Conservation (phyloP, 1,140 invertebrate species). For the Ceratoteleas bidentatus region DNA sequence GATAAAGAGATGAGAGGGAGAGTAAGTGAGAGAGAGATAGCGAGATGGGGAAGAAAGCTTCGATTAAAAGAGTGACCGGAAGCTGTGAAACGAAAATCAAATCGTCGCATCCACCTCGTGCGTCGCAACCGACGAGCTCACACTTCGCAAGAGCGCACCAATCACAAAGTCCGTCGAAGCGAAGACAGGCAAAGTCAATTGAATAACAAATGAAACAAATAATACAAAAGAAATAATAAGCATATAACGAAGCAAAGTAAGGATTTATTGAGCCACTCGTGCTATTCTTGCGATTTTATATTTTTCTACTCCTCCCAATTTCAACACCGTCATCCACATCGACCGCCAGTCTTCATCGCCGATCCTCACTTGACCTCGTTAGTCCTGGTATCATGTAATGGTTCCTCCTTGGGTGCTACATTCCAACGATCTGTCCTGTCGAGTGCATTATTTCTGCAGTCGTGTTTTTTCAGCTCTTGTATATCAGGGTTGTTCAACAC, state of each 20-base stretch:
- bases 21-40: too few species aligned
- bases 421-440: slow-evolving; percentile 47
- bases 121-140: slow-evolving; percentile 29
- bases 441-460: slow-evolving; percentile 7
- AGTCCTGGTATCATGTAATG: slow-evolving; percentile 38
- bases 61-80: slow-evolving; percentile 3
- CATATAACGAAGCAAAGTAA: slow-evolving; percentile 66
- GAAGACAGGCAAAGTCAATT: slow-evolving; percentile 69
- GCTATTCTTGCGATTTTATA: slow-evolving; percentile 71
- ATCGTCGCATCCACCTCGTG: slow-evolving; percentile 36
- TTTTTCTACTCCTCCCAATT: slow-evolving; percentile 71
- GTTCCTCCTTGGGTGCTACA: slow-evolving; percentile 58
- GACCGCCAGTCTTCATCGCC: slow-evolving; percentile 45
- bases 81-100: slow-evolving; percentile 42
- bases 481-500: too few species aligned
- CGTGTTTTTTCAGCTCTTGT: not conserved
- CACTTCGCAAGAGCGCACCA: slow-evolving; percentile 41
- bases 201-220: slow-evolving; percentile 28
- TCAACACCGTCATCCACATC: slow-evolving; percentile 54
- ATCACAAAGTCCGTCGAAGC: slow-evolving; percentile 53
- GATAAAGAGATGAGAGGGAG: not conserved
- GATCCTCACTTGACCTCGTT: slow-evolving; percentile 42
- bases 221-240: slow-evolving; percentile 15
- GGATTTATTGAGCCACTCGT: slow-evolving; percentile 67
- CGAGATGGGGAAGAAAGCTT: not conserved